Percentiles rank a stretch among this genome's conserved stretches.
phyloP scores from a whole-genome alignment of 1,140 invertebrate species.

The Lucilia cuprina region DNA sequence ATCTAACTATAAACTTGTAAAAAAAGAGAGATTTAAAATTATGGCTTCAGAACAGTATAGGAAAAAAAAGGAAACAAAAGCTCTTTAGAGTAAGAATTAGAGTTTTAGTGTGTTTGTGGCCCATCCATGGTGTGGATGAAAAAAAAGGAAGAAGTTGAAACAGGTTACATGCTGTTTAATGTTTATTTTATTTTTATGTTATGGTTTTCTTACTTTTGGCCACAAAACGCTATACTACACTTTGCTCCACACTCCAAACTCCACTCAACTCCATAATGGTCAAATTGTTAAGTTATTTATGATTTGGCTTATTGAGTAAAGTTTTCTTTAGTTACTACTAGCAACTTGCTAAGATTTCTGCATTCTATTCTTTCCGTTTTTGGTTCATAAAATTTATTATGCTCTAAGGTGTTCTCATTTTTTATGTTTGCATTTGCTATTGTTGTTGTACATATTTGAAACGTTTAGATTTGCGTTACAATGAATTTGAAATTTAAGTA shows the following conservation, averaged over 20 bases:
- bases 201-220: not conserved
- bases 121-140: not conserved
- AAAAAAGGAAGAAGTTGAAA: not conserved
- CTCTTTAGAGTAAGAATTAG: not conserved
- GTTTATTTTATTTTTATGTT: constrained; percentile 1
- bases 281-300: constrained; percentile 29
- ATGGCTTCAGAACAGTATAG: not conserved
- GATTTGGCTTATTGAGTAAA: constrained; percentile 6
- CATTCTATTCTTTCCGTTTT: not conserved
- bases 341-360: not conserved
- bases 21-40: not conserved
- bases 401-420: constrained; percentile 29
- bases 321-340: not conserved
- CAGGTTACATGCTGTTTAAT: constrained; percentile 30
- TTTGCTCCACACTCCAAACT: not conserved
- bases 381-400: constrained; percentile 28
- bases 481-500: not conserved
- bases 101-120: not conserved
- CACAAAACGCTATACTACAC: not conserved
- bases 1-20: constrained; percentile 31
- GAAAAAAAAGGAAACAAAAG: not conserved
- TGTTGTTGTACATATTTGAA: too few species aligned
- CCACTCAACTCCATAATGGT: not conserved
- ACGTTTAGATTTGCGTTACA: not conserved
- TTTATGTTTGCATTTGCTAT: not conserved